A percentile compares a stretch with the other conserved stretches of the same genome.
phyloP scores from a whole-genome alignment of 2,113 vertebrate genomes.

The Chitala chitala region DNA sequence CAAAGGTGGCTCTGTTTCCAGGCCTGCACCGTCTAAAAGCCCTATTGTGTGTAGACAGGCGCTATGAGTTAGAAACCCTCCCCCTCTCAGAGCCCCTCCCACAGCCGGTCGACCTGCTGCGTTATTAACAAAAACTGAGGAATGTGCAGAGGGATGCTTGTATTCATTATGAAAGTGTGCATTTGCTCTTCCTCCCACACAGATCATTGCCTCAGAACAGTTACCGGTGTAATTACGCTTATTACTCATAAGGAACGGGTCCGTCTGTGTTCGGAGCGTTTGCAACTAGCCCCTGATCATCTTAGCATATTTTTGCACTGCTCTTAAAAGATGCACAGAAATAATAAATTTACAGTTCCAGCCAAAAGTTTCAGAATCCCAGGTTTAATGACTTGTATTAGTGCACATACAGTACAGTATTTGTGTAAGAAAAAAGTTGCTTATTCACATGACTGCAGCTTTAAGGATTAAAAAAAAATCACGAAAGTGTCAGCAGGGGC shows the following conservation, averaged over 20 bases:
- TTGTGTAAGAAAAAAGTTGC: no score
- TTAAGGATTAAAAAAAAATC: no score
- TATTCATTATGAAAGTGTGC: background rate
- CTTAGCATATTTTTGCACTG: no score
- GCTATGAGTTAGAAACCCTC: background rate
- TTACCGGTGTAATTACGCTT: slow-evolving; percentile 19
- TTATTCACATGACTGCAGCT: no score
- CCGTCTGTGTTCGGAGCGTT: background rate
- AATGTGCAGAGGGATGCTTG: background rate
- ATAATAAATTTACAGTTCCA: no score
- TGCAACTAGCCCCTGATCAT: background rate
- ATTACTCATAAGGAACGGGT: background rate
- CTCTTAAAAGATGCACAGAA: no score
- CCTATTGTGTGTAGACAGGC: background rate
- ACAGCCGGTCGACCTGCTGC: background rate
- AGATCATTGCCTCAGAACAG: slow-evolving; percentile 22
- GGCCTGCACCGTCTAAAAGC: slow-evolving; percentile 8
- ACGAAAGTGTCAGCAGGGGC: no score
- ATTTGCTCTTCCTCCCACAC: background rate
- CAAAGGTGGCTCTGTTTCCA: slow-evolving; percentile 16
- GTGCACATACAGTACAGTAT: no score
- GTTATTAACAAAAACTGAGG: slow-evolving; percentile 1
- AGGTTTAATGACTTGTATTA: no score
- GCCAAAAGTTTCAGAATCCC: no score
- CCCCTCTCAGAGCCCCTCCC: background rate